A percentile compares a stretch with the other conserved stretches of the same genome.
Evolutionary conservation across 2,888 invertebrate genomes (phyloP).

Genomic region (Drosophila histrio): DNA sequence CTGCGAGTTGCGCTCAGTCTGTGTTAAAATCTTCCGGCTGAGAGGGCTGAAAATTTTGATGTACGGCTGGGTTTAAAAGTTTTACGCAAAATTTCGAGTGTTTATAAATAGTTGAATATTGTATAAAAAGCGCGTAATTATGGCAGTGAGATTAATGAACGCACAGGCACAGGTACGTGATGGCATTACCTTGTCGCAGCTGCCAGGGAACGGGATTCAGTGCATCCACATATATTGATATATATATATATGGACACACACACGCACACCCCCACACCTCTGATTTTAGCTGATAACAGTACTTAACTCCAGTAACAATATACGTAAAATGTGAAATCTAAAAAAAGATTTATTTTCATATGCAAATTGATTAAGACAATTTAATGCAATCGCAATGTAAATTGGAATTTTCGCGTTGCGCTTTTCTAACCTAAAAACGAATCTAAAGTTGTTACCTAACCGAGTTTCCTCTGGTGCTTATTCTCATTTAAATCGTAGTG

Average conservation of each 20-base stretch:
- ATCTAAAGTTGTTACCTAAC: conserved; percentile 79
- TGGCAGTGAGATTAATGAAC: conserved; percentile 82
- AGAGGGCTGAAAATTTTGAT: conserved; percentile 84
- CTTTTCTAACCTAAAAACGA: conserved; percentile 81
- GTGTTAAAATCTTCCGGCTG: conserved; percentile 84
- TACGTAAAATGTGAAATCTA: conserved; percentile 23
- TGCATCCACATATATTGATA: conserved; percentile 29
- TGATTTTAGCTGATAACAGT: conserved; percentile 41
- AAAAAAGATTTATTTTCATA: conserved; percentile 27
- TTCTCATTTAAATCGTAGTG: conserved; percentile 14
- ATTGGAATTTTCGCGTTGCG: conserved; percentile 54
- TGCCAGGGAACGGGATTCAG: conserved; percentile 18
- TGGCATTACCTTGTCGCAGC: conserved; percentile 20
- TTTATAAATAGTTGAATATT: conserved; percentile 44
- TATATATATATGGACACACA: background rate
- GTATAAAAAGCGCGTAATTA: conserved; percentile 54
- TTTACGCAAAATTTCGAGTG: conserved; percentile 46
- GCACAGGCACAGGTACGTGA: conserved; percentile 82
- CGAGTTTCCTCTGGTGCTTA: conserved; percentile 30
- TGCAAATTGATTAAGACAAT: conserved; percentile 22
- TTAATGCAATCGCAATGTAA: background rate
- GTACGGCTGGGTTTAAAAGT: conserved; percentile 47
- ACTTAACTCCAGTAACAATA: conserved; percentile 40
- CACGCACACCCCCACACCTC: conserved; percentile 7
- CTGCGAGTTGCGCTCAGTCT: conserved; percentile 67